A percentile compares a stretch with the other conserved stretches of the same genome.
These are phyloP conservation scores for Ectropis grisescens DNA, from an alignment of 1,140 invertebrate genomes.

Conservation along the genomic window DNA sequence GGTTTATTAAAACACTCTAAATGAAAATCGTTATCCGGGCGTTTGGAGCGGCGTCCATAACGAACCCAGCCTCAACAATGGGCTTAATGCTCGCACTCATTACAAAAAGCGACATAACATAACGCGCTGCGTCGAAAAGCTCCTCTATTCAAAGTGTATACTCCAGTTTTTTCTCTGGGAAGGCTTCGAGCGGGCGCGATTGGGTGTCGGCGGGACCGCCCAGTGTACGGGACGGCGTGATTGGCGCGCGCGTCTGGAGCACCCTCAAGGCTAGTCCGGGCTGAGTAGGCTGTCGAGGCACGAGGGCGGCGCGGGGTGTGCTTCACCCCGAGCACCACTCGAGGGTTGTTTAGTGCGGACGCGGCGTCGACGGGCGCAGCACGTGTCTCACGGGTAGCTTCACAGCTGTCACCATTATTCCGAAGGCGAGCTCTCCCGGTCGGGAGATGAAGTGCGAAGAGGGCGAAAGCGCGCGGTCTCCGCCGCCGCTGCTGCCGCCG, in stretches of 20 bases:
- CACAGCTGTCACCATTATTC: conserved; percentile 52
- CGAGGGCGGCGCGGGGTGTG: conserved; percentile 62
- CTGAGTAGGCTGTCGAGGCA: conserved; percentile 65
- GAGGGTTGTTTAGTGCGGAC: conserved; percentile 66
- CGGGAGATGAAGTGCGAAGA: conserved; percentile 65
- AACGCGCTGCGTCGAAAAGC: conserved; percentile 61
- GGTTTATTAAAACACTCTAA: conserved; percentile 65
- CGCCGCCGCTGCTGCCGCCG: conserved; percentile 59
- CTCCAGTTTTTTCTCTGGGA: conserved; percentile 61
- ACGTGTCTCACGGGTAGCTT: conserved; percentile 44
- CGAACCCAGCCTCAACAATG: conserved; percentile 63
- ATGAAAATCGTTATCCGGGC: conserved; percentile 65
- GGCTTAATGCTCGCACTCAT: conserved; percentile 67
- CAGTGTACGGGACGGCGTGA: conserved; percentile 20
- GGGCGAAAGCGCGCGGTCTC: conserved; percentile 60
- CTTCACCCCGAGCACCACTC: conserved; percentile 66
- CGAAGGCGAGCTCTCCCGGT: conserved; percentile 56
- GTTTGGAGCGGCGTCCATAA: conserved; percentile 63
- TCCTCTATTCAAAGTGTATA: conserved; percentile 65
- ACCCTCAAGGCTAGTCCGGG: conserved; percentile 46
- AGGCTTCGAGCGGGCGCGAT: conserved; percentile 34
- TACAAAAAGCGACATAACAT: conserved; percentile 68
- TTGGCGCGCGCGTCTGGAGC: conserved; percentile 54
- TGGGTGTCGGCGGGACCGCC: conserved; percentile 40
- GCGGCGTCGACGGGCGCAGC: conserved; percentile 56